phyloP scores from a whole-genome alignment of 92 coral and sea anemone genomes.

The Pocillopora grandis region DNA sequence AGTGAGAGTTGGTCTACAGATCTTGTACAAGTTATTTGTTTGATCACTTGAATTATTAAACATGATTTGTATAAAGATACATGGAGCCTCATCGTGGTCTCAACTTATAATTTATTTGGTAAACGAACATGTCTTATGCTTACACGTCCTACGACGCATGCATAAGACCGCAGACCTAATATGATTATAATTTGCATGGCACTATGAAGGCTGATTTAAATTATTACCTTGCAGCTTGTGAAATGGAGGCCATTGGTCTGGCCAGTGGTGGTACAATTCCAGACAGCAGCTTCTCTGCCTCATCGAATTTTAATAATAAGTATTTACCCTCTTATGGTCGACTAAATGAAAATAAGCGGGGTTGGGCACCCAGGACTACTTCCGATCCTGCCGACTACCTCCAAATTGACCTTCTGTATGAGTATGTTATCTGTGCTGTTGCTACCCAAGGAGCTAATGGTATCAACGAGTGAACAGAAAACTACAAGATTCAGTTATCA shows the following conservation, averaged over 20 bases:
- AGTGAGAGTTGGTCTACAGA: too few species aligned
- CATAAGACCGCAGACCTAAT: too few species aligned
- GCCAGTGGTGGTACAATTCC: background rate
- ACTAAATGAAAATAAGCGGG: background rate
- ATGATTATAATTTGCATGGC: too few species aligned
- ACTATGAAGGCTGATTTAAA: too few species aligned
- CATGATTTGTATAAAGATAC: too few species aligned
- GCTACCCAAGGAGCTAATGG: background rate
- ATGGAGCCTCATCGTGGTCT: too few species aligned
- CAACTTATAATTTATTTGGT: too few species aligned
- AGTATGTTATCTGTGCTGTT: background rate
- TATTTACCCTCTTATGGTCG: background rate
- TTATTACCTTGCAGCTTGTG: background rate
- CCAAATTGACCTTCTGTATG: background rate
- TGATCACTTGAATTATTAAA: too few species aligned
- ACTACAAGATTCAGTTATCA: background rate
- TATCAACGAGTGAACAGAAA: background rate
- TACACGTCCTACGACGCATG: too few species aligned
- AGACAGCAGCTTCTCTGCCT: background rate
- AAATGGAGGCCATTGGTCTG: conserved; percentile 1
- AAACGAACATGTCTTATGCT: too few species aligned
- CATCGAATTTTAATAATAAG: background rate
- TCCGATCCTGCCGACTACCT: background rate
- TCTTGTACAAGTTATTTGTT: too few species aligned
- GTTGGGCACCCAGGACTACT: background rate